phyloP scores from a whole-genome alignment of 2,797 vertebrate genomes.

The Masticophis lateralis region DNA sequence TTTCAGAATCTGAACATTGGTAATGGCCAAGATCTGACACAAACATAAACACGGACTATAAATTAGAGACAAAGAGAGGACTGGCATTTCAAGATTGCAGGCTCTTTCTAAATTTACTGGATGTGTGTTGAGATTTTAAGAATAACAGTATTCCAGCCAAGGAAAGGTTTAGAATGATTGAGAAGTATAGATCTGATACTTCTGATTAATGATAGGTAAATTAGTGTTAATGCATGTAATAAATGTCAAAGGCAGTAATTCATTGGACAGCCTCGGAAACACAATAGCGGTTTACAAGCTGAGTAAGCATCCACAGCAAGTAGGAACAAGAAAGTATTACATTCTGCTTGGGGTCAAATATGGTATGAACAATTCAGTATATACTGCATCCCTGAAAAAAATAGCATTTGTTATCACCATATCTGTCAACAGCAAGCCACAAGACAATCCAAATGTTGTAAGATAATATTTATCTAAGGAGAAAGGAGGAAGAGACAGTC shows the following conservation, averaged over 20 bases:
- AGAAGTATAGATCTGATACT: conserved; percentile 56
- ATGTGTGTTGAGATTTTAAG: conserved; percentile 62
- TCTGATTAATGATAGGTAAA: conserved; percentile 66
- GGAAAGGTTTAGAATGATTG: conserved; percentile 62
- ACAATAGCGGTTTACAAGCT: conserved; percentile 40
- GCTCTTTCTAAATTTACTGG: conserved; percentile 63
- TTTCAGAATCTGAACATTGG: conserved; percentile 58
- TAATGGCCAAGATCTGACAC: conserved; percentile 56
- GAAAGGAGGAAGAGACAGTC: neutral
- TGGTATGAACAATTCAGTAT: conserved; percentile 3
- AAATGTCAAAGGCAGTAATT: conserved; percentile 63
- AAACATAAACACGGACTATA: conserved; percentile 62
- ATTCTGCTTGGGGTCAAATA: neutral
- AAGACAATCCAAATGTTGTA: neutral
- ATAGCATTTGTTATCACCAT: neutral
- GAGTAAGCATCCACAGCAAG: conserved; percentile 44
- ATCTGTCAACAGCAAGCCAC: neutral
- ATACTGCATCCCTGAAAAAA: neutral
- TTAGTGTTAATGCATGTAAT: conserved; percentile 62
- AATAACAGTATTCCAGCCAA: conserved; percentile 68
- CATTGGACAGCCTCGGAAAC: conserved; percentile 38
- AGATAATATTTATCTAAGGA: neutral
- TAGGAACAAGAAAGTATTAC: conserved; percentile 36
- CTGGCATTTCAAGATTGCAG: conserved; percentile 47
- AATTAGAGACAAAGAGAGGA: conserved; percentile 62